Base-by-base conservation (phyloP, 2,888 invertebrate species). In the Acanthacorydalis orientalis region DNA sequence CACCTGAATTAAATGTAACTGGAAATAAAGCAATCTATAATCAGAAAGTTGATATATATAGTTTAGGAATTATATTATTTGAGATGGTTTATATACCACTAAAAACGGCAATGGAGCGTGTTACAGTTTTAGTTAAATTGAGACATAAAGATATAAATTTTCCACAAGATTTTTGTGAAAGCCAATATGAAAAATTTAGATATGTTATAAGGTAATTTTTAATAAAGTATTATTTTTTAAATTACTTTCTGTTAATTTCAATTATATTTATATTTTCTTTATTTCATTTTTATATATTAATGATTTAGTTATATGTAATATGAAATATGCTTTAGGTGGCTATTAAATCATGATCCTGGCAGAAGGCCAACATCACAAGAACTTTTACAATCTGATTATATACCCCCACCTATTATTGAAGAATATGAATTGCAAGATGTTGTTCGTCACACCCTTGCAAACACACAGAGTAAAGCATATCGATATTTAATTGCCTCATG, bases 51-150 rank as follows among this genome's bases (percentile, higher is more conserved):
- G 75, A 75, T 54, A 70, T 75, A 51, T 76, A 73, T 55, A 75
- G 75, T 56, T 60, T 67, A 53, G 95, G 95, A 4, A 84, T 96
- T 37, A 95, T 96, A 52, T 76, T 95, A 53, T 95, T 92, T 58
- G 92, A 92, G 70, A 97, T 98, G 95, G 88, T 86, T 57, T 87
- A 88, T 60, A 80, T 77, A 12, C 83, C 90, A 0, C 70, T 92
- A 41, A 69, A 69, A 1, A 96, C 95, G 0, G 82, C 79, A 35
- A 95, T 93, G 88, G 97, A 97, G 64, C 70, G 96, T 50, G 80
- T 82, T 14, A 75, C 79, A 56, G 76, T 90, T 4, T 70, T 98
- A 34, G 71, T 75, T 1, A 77, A 78, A 47, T 60, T 96, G 34
- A 70, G 96, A 45, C 70, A 69, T 10, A 73, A 77, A 42, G 77